These are phyloP conservation scores for Oryzias javanicus DNA, from an alignment of 2,113 vertebrate species.

Conservation along the genomic window DNA sequence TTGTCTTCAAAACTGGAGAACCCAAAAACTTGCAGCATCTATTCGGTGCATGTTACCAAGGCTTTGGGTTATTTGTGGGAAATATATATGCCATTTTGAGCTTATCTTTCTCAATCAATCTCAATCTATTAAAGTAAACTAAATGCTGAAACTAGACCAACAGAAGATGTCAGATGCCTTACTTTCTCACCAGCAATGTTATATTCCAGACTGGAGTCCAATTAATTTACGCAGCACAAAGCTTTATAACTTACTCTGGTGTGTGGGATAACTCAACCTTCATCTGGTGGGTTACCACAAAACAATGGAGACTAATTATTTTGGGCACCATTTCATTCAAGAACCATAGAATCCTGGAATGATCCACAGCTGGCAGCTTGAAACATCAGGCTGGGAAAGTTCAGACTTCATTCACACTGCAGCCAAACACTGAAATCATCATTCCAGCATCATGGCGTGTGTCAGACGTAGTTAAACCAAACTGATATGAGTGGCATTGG, in stretches of 20 bases:
- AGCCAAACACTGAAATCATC: background rate
- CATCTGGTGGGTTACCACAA: conserved; percentile 13
- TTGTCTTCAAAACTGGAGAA: too few species aligned
- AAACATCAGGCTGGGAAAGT: background rate
- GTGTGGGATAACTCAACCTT: conserved; percentile 3
- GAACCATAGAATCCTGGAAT: conserved; percentile 1
- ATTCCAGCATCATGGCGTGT: background rate
- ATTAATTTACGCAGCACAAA: conserved; percentile 7
- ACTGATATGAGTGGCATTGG: background rate
- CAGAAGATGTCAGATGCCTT: conserved; percentile 27
- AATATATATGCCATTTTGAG: background rate
- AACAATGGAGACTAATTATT: conserved; percentile 16
- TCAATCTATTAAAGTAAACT: conserved; percentile 12
- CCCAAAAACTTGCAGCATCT: too few species aligned
- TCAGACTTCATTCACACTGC: background rate
- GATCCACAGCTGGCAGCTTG: conserved; percentile 9
- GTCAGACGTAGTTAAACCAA: conserved; percentile 3
- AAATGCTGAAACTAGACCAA: conserved; percentile 7
- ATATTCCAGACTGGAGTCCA: conserved; percentile 16
- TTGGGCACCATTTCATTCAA: conserved; percentile 1
- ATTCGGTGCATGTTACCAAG: too few species aligned
- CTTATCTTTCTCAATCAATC: conserved; percentile 6
- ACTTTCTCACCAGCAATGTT: conserved; percentile 12
- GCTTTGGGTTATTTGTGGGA: too few species aligned
- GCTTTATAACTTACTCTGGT: background rate